Evolutionary conservation across 2,888 invertebrate genomes (phyloP), one percentile per base, ranked within the genome.

Genomic region (Operophtera brumata): DNA sequence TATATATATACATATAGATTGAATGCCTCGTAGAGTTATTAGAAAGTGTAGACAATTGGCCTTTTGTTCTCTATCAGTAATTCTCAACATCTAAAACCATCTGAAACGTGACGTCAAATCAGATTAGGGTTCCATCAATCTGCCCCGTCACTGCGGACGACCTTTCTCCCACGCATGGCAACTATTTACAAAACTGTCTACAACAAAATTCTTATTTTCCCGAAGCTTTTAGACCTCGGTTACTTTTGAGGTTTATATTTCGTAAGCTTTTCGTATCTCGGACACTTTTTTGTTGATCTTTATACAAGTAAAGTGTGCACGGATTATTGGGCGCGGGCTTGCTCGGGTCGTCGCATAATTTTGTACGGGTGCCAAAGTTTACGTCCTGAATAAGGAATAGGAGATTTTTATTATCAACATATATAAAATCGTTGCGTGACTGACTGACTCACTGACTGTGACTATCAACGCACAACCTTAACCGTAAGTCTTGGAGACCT

Each of bases 351-450:
- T 14, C 50, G 57, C 47, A 61, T 61, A 63, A 58, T 63, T 53
- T 60, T 46, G 54, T 59, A 54, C 50, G 49, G 52, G 54, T 48
- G 51, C 42, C 51, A 47, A 56, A 51, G 40, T 54, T 54, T 63
- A 53, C 30, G 44, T 47, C 52, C 51, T 41, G 57, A 60, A 58
- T 42, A 57, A 57, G 43, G 34, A 54, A 54, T 41, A 40, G 8
- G 39, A 6, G 44, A 40, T 13, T 59, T 58, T 63, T 53, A 61
- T 48, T 52, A 51, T 41, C n/a, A n/a, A n/a, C n/a, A n/a, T n/a
- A n/a, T n/a, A n/a, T n/a, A n/a, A n/a, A n/a, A n/a, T n/a, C n/a
- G n/a, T n/a, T n/a, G n/a, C n/a, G n/a, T n/a, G n/a, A n/a, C n/a
- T n/a, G n/a, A n/a, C n/a, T n/a, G n/a, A n/a, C n/a, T n/a, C n/a